Evolutionary conservation across 2,113 vertebrate genomes (phyloP), one percentile per base, ranked within the genome.

Genomic region (Euleptes europaea): DNA sequence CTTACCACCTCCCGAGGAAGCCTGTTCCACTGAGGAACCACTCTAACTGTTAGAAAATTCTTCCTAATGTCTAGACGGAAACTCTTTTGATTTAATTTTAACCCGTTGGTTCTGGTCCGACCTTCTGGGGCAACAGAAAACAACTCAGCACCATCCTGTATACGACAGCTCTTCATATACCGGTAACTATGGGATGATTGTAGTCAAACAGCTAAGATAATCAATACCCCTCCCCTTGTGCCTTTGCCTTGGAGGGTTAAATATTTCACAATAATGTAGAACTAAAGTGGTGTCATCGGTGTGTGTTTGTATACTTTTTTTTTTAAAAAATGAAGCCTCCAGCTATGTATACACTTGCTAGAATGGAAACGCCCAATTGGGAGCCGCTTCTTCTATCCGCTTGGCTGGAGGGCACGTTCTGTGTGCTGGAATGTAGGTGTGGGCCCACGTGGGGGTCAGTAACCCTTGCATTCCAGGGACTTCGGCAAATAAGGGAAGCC

Each of bases 151-250:
- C n/a, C n/a, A n/a, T n/a, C n/a, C n/a, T n/a, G n/a, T n/a, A n/a
- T n/a, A n/a, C n/a, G n/a, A n/a, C n/a, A n/a, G n/a, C n/a, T n/a
- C n/a, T n/a, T n/a, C n/a, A n/a, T n/a, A n/a, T n/a, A n/a, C n/a
- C n/a, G n/a, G n/a, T n/a, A 75, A 81, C 91, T 92, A 89, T 90
- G 71, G 73, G 19, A 63, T 69, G 42, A 80, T 87, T 91, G 47
- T 0, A 0, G 86, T 88, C 73, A 38, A 78, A 51, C 81, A 86
- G 23, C 82, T 80, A 33, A 89, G 80, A 69, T 80, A 71, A 89
- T 89, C 40, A 93, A 89, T 92, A 89, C 65, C 57, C 84, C 77
- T 83, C 49, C 38, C 47, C 86, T 40, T 28, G 33, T 38, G 42
- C 33, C 40, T 88, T 88, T 0, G 0, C 44, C 69, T 65, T 5